Percentiles rank a stretch among this genome's conserved stretches.
Evolutionary conservation across 2,113 vertebrate species (phyloP).

Genomic region (Proteles cristata): DNA sequence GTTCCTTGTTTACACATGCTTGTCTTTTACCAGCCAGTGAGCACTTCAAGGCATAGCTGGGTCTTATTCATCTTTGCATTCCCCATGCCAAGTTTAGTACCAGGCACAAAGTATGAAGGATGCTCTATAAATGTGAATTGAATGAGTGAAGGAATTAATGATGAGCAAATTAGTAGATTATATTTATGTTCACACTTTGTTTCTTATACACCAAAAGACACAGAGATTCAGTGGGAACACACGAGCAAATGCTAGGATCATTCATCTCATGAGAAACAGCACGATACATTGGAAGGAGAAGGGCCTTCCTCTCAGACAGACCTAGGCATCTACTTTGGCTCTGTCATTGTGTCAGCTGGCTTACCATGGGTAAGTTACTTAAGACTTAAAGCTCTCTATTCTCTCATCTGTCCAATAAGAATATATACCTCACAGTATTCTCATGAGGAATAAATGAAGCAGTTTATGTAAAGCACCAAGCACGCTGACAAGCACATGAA

Average conservation of each 20-base stretch:
- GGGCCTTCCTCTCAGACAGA: background rate
- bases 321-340: background rate
- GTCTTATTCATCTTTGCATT: background rate
- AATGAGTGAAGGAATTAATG: slow-evolving; percentile 17
- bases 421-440: background rate
- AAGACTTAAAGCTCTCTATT: slow-evolving; percentile 7
- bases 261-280: background rate
- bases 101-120: background rate
- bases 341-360: background rate
- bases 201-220: background rate
- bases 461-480: background rate
- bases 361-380: background rate
- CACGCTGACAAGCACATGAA: background rate
- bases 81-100: background rate
- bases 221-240: background rate
- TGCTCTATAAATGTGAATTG: background rate
- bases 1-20: background rate
- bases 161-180: background rate
- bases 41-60: background rate
- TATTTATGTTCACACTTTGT: background rate
- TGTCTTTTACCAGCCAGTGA: background rate
- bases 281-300: background rate
- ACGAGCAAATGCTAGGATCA: background rate
- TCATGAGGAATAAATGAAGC: slow-evolving; percentile 33
- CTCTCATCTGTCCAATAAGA: slow-evolving; percentile 12